Percentiles rank a stretch among this genome's conserved stretches.
phyloP scores from a whole-genome alignment of 2,888 invertebrate species.

The Ormyrus rosae region DNA sequence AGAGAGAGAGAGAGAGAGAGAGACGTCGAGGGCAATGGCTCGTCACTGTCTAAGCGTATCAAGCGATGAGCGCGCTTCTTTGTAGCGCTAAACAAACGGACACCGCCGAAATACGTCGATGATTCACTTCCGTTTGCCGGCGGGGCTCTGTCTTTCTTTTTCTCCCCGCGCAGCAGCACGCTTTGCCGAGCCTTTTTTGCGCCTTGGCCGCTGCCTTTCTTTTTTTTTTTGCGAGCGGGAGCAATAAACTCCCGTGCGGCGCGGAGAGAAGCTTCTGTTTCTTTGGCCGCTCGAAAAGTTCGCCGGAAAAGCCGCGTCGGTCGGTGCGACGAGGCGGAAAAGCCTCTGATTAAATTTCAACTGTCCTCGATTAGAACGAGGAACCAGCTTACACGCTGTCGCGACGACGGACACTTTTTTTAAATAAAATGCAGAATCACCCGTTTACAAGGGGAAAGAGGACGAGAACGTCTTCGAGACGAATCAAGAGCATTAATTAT shows the following conservation, averaged over 20 bases:
- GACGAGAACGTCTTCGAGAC: too few species aligned
- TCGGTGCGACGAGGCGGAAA: too few species aligned
- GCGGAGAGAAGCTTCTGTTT: slow-evolving; percentile 48
- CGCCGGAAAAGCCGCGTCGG: slow-evolving; percentile 11
- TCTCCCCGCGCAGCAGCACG: neutral
- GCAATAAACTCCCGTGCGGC: neutral
- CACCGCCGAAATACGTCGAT: slow-evolving; percentile 44
- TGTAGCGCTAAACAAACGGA: slow-evolving; percentile 21
- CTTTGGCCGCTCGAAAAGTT: slow-evolving; percentile 20
- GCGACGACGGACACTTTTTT: too few species aligned
- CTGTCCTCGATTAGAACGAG: too few species aligned
- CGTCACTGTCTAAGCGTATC: slow-evolving; percentile 54
- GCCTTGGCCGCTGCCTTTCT: neutral
- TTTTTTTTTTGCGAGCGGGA: slow-evolving; percentile 13
- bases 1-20: slow-evolving; percentile 16
- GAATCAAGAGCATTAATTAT: too few species aligned
- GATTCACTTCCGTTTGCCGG: slow-evolving; percentile 51
- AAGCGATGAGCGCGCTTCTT: neutral
- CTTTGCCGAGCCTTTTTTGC: neutral
- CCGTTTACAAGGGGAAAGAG: too few species aligned
- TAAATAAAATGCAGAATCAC: too few species aligned
- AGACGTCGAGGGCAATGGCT: slow-evolving; percentile 35
- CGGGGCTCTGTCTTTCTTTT: neutral
- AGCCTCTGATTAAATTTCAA: slow-evolving; percentile 18
- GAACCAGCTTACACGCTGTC: too few species aligned